Evolutionary conservation across 2,113 vertebrate genomes (phyloP).

Genomic region (Chaetodon auriga): DNA sequence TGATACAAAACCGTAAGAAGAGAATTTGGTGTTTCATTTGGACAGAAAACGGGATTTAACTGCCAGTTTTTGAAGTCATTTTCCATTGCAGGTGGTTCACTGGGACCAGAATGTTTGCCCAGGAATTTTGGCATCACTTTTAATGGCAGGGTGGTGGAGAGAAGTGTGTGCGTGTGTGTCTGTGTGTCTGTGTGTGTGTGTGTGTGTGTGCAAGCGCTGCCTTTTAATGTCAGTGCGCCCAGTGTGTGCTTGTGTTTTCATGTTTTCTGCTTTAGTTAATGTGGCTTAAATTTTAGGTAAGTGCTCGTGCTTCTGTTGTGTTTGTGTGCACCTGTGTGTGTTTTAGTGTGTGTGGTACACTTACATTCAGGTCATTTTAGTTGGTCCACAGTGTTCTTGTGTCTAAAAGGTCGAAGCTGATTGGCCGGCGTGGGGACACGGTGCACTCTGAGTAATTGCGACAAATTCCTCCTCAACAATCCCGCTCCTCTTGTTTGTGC

Average conservation of each 20-base stretch:
- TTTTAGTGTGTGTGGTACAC: background rate
- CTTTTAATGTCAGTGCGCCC: background rate
- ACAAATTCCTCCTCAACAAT: constrained; percentile 62
- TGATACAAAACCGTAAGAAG: background rate
- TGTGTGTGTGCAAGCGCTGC: background rate
- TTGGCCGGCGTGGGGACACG: constrained; percentile 11
- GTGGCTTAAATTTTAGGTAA: constrained; percentile 5
- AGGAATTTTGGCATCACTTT: constrained; percentile 41
- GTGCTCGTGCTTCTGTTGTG: background rate
- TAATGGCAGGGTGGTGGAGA: constrained; percentile 25
- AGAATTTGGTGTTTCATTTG: constrained; percentile 17
- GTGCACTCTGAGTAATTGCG: constrained; percentile 58
- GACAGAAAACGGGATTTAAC: constrained; percentile 15
- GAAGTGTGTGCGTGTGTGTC: constrained; percentile 12
- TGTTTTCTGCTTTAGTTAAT: constrained; percentile 23
- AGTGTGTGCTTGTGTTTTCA: constrained; percentile 1
- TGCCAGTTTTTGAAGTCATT: constrained; percentile 36
- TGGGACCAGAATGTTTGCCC: constrained; percentile 24
- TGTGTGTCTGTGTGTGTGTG: constrained; percentile 16
- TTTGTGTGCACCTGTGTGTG: background rate
- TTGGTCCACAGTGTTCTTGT: constrained; percentile 13
- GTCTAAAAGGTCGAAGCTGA: constrained; percentile 37
- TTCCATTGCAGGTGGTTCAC: constrained; percentile 46
- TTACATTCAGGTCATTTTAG: constrained; percentile 14
- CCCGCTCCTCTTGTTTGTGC: constrained; percentile 72